Base-by-base conservation (phyloP, 2,888 invertebrate species). In the Schrankia costaestrigalis region DNA sequence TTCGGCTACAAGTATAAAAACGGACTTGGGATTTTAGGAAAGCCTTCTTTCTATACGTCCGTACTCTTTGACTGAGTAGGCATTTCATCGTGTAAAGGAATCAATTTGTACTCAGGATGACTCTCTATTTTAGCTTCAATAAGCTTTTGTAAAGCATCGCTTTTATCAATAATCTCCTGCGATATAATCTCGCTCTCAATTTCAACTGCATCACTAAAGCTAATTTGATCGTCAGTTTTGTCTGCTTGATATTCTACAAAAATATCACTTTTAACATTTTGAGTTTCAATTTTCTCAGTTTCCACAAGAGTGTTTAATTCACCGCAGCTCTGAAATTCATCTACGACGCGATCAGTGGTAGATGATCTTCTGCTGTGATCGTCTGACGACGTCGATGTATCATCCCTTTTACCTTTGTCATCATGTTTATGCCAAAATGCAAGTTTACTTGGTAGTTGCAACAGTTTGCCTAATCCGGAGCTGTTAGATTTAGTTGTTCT, bases 401-500 rank as follows among this genome's bases (percentile, higher is more conserved):
- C 57, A 36, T 81, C 80, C 12, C 61, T 40, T 55, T 76, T 78
- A 1, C 56, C 37, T 61, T 72, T 79, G 6, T 81, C 78, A 21
- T 88, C 87, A 42, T 56, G 67, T 71, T 84, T 89, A 50, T 86
- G 73, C 90, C 90, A 90, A 69, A 90, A 90, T 21, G 80, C 87
- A 39, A 91, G 71, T 73, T 89, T 90, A 46, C 86, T 82, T 4
- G 90, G 90, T 31, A 91, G 63, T 41, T 89, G 89, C 37, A 90
- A 78, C 38, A 90, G 55, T 68, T 79, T 86, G 11, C 79, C 74
- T 26, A 89, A 69, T n/a, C 82, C 71, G 5, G 77, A 74, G 46
- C 53, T 56, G 30, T 61, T 73, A n/a, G 53, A 63, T 64, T 78
- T 84, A 1, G 68, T 47, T 12, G 64, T 46, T 41, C 69, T 66